Base-by-base conservation (phyloP, 2,888 invertebrate genomes). In the Molanna angustata region DNA sequence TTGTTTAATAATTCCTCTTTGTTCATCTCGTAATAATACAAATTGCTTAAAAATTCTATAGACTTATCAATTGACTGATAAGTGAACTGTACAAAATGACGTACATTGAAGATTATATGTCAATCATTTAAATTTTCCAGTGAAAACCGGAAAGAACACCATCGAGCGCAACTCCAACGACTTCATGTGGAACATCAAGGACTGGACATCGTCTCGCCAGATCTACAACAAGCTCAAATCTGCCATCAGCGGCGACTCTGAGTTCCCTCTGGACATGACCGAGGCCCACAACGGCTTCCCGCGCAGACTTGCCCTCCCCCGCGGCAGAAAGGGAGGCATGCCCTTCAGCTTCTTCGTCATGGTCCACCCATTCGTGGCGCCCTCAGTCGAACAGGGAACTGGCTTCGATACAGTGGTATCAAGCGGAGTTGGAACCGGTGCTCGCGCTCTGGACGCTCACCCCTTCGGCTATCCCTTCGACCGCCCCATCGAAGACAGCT, bases 291-390 rank as follows among this genome's bases (percentile, higher is more conserved):
- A 79, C 58, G 80, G 82, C 39, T 79, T 79, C 66, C 84, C 85
- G 11, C 75, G 79, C 47, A 79, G 83, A 60, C 69, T 86, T 49
- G 65, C 82, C 64, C 68, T 87, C 52, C 86, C 87, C 62, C 84
- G 82, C 67, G 86, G 82, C 57, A 77, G 72, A 58, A 67, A 69
- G 62, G 80, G 76, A 51, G 86, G 86, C 57, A 78, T 81, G 74
- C 79, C 81, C 16, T 82, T 80, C 66, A 75, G 82, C 59, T 66
- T 85, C 51, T 70, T 81, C 69, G 82, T 82, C 43, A 76, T 83
- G 65, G 77, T 85, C 53, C 71, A 78, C 39, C 78, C 80, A 56
- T 78, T 69, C 65, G 68, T 65, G 33, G 69, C 71, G 17, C 72
- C 76, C 7, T 68, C 70, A 31, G 69, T 72, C 6, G 65, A 70